Percentiles rank a stretch among this genome's conserved stretches.
These are phyloP conservation scores for Phyllotis vaccarum DNA, from an alignment of 2,797 vertebrate species.

Conservation along the genomic window DNA sequence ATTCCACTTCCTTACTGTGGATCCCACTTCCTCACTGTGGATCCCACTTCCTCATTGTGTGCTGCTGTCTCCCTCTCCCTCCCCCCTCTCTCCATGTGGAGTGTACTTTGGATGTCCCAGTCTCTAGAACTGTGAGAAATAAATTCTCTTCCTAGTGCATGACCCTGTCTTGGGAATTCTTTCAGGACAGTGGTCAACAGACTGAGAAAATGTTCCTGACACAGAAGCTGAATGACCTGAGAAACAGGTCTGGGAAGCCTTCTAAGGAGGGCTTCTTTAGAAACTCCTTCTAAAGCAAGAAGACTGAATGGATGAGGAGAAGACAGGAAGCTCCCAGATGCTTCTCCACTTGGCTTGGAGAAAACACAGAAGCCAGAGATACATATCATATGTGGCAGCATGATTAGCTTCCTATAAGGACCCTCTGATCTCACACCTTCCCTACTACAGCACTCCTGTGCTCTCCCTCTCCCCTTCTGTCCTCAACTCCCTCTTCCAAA, in stretches of 20 bases:
- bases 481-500: background rate
- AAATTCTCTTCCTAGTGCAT: background rate
- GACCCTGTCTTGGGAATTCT: background rate
- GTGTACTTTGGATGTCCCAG: background rate
- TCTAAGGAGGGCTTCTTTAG: background rate
- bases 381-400: background rate
- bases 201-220: background rate
- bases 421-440: background rate
- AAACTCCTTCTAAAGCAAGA: background rate
- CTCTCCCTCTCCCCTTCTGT: background rate
- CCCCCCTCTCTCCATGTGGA: background rate
- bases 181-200: background rate
- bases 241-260: background rate
- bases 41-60: background rate
- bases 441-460: no score
- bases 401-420: background rate
- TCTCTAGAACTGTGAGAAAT: background rate
- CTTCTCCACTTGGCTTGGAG: background rate
- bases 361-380: background rate
- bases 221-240: background rate
- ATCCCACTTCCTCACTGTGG: background rate
- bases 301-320: no score
- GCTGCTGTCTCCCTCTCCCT: no score
- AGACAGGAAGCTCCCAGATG: background rate
- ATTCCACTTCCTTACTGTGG: background rate